Percentiles rank a stretch among this genome's conserved stretches.
phyloP scores from a whole-genome alignment of 2,113 vertebrate species.

The Gobius niger region DNA sequence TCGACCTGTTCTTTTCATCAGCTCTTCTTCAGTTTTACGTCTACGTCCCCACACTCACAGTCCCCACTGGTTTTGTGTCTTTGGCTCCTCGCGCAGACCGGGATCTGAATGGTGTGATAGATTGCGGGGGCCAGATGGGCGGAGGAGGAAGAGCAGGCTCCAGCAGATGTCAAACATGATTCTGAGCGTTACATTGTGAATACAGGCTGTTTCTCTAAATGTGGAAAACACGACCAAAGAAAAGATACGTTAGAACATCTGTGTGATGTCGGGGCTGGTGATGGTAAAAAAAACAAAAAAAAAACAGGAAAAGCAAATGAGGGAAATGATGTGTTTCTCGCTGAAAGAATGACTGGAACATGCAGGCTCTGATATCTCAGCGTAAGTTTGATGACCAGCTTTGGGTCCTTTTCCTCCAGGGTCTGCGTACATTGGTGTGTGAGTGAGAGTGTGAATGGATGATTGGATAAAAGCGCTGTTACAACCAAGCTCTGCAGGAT shows the following conservation, averaged over 20 bases:
- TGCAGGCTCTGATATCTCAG: no score
- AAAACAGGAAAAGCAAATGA: no score
- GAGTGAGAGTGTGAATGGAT: no score
- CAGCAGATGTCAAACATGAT: constrained; percentile 45
- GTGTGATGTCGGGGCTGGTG: neutral
- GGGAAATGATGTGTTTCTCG: no score
- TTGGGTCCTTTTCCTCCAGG: no score
- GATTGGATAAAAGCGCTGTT: no score
- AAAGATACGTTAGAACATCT: constrained; percentile 6
- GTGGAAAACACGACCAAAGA: neutral
- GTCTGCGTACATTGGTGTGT: no score
- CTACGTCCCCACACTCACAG: constrained; percentile 6
- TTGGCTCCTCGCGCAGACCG: neutral
- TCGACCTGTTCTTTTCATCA: constrained; percentile 18
- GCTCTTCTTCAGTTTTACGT: neutral
- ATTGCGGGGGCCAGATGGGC: constrained; percentile 30
- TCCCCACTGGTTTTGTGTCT: neutral
- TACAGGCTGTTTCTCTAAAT: neutral
- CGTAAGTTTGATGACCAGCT: no score
- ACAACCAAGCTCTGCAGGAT: no score
- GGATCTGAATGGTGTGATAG: constrained; percentile 1
- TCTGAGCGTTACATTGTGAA: constrained; percentile 26
- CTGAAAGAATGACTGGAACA: no score
- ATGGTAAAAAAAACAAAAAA: no score
- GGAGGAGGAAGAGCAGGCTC: neutral